Conservation (phyloP, 2,113 vertebrate genomes). For the Vicugna pacos region DNA sequence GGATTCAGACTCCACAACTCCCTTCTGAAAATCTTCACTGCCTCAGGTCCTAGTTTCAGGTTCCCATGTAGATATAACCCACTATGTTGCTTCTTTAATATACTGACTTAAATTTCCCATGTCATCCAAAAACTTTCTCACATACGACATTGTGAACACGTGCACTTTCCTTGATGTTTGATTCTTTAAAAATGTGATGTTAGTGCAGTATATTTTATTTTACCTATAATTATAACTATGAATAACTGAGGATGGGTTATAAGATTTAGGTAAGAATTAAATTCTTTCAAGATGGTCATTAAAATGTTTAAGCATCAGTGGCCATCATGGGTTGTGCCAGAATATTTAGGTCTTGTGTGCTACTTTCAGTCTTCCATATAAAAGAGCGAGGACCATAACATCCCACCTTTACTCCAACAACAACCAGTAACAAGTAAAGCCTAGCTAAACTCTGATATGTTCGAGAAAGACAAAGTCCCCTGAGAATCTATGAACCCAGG, state of each 20-base stretch:
- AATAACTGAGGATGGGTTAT: neutral
- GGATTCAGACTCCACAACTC: neutral
- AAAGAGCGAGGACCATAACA: neutral
- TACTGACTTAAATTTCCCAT: neutral
- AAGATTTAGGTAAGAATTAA: neutral
- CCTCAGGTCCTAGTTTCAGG: neutral
- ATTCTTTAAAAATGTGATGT: neutral
- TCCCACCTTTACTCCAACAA: neutral
- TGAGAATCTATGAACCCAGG: neutral
- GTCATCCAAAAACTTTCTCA: neutral
- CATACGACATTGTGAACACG: neutral
- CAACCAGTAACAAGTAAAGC: constrained; percentile 4
- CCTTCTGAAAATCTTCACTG: neutral
- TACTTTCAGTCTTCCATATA: neutral
- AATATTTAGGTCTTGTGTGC: neutral
- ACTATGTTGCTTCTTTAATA: neutral
- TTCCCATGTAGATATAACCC: neutral
- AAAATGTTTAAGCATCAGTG: neutral
- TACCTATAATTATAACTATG: neutral
- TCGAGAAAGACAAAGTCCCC: neutral
- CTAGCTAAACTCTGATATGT: neutral
- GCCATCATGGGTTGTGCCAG: neutral
- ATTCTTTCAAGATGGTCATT: constrained; percentile 6
- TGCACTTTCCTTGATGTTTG: neutral
- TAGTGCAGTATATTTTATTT: neutral